phyloP scores from a whole-genome alignment of 2,797 vertebrate genomes.

The Rhinella marina region DNA sequence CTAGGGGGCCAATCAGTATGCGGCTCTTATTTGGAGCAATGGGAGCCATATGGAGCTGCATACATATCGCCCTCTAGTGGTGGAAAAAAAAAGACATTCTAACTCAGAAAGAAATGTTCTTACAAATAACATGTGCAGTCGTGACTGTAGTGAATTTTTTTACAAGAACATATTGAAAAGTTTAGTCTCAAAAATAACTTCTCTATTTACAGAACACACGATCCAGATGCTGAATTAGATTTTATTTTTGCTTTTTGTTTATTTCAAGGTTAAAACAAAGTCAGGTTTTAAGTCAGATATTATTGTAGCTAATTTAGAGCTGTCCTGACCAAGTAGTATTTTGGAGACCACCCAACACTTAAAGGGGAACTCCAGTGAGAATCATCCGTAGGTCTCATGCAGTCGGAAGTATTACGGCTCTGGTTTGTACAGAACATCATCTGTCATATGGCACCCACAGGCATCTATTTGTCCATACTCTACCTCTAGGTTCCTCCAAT shows the following conservation, averaged over 20 bases:
- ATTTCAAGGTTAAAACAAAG: not conserved
- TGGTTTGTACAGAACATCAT: too few relatives aligned
- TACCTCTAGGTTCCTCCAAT: too few relatives aligned
- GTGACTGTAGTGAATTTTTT: not conserved
- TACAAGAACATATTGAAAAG: not conserved
- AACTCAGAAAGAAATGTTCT: not conserved
- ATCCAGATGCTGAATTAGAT: not conserved
- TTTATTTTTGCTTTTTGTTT: not conserved
- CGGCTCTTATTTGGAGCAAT: not conserved
- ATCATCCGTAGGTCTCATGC: not conserved
- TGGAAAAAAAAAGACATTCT: not conserved
- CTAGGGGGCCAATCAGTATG: not conserved
- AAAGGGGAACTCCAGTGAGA: not conserved
- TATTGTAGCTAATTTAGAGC: too few relatives aligned
- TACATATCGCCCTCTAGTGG: not conserved
- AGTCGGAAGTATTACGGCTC: too few relatives aligned
- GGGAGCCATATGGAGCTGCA: not conserved
- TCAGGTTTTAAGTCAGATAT: too few relatives aligned
- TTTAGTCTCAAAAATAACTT: not conserved
- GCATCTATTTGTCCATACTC: too few relatives aligned
- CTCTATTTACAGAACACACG: not conserved
- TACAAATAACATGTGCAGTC: not conserved
- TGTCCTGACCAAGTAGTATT: too few relatives aligned
- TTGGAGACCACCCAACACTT: not conserved
- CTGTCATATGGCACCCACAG: too few relatives aligned